Evolutionary conservation across 2,797 vertebrate species (phyloP).

Genomic region (Neosilurus hyrtlii): DNA sequence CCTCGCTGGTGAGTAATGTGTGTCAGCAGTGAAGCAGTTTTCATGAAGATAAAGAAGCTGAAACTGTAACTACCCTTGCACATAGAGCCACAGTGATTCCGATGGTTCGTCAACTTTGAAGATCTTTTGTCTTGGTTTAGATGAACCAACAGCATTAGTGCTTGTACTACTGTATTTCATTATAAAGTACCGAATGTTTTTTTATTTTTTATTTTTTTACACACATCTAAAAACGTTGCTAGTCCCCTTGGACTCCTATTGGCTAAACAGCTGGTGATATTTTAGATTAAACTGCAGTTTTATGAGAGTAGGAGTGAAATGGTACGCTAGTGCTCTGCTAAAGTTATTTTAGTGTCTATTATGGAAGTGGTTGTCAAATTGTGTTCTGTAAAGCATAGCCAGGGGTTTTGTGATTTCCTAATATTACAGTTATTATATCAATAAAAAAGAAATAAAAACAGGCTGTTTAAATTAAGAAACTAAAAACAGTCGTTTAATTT

Average conservation of each 20-base stretch:
- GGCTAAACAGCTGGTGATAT: background rate
- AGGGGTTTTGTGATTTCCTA: background rate
- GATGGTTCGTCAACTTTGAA: background rate
- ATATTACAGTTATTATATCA: background rate
- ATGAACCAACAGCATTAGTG: background rate
- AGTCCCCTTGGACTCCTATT: background rate
- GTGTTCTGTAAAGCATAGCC: background rate
- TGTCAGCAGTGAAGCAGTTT: background rate
- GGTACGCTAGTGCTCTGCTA: background rate
- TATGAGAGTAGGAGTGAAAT: background rate
- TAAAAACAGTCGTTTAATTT: background rate
- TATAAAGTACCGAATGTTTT: background rate
- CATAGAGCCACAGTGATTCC: background rate
- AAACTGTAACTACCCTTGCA: background rate
- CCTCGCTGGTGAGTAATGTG: slow-evolving; percentile 78
- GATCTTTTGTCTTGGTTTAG: background rate
- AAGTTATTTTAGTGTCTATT: background rate
- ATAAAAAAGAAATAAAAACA: background rate
- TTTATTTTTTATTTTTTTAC: no score
- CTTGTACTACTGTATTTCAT: background rate
- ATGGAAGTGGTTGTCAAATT: background rate
- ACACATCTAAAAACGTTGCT: background rate
- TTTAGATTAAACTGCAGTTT: background rate
- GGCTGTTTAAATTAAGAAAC: background rate
- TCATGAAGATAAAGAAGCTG: background rate